phyloP scores from a whole-genome alignment of 2,113 vertebrate genomes.

The Coreoperca whiteheadi region DNA sequence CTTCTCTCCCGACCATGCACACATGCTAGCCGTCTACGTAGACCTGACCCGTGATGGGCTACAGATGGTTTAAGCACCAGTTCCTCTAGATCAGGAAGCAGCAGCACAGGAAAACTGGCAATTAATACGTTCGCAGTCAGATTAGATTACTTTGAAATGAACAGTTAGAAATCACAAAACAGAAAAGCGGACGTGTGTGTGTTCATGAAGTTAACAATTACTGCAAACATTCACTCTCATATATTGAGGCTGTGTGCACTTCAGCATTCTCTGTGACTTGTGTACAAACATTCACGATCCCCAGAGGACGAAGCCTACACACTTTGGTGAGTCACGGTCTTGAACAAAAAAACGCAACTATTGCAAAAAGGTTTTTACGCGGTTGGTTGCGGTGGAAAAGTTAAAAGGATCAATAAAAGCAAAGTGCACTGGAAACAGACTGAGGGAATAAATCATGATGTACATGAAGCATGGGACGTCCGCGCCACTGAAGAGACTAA shows the following conservation, averaged over 20 bases:
- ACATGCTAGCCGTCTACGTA: too few species aligned
- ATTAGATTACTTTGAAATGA: not conserved
- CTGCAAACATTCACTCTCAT: not conserved
- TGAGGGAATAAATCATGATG: not conserved
- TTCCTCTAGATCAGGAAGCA: too few species aligned
- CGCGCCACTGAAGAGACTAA: not conserved
- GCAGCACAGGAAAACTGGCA: too few species aligned
- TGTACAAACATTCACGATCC: not conserved
- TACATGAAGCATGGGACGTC: not conserved
- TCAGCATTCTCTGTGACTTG: not conserved
- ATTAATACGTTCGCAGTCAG: not conserved
- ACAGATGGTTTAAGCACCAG: too few species aligned
- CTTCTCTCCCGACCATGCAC: too few species aligned
- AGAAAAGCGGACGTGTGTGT: not conserved
- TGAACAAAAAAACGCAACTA: too few species aligned
- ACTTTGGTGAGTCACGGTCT: not conserved
- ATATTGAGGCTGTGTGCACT: not conserved
- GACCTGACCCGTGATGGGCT: too few species aligned
- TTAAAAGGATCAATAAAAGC: not conserved
- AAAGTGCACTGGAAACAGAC: not conserved
- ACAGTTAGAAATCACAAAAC: not conserved
- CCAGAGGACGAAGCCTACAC: not conserved
- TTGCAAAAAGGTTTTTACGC: not conserved
- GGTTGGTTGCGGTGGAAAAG: not conserved
- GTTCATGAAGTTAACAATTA: not conserved